Conservation (phyloP, 2,888 invertebrate genomes). For the Ennomos erosarius region DNA sequence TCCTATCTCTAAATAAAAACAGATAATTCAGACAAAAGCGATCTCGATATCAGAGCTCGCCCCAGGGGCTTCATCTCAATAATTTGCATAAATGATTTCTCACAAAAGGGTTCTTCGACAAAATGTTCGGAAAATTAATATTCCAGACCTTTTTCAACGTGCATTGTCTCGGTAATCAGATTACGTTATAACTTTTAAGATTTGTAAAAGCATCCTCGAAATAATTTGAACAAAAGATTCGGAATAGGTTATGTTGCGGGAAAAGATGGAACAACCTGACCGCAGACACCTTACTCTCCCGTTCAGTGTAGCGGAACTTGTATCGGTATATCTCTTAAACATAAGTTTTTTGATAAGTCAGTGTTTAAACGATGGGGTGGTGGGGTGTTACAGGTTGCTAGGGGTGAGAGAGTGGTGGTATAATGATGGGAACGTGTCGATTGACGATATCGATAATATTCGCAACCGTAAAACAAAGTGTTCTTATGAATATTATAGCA, state of each 20-base stretch:
- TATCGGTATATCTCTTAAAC: slow-evolving; percentile 77
- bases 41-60: slow-evolving; percentile 26
- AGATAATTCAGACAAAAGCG: slow-evolving; percentile 44
- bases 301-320: slow-evolving; percentile 67
- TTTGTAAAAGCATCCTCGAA: slow-evolving; percentile 46
- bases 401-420: slow-evolving; percentile 63
- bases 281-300: slow-evolving; percentile 40
- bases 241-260: slow-evolving; percentile 5
- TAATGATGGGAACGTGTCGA: slow-evolving; percentile 50
- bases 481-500: too few species aligned
- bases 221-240: slow-evolving; percentile 40
- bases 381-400: slow-evolving; percentile 76
- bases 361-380: slow-evolving; percentile 80
- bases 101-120: slow-evolving; percentile 37
- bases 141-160: slow-evolving; percentile 44
- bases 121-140: slow-evolving; percentile 47
- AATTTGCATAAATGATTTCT: slow-evolving; percentile 44
- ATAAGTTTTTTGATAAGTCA: slow-evolving; percentile 85
- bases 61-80: slow-evolving; percentile 32
- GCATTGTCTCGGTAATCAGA: slow-evolving; percentile 52
- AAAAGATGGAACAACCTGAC: slow-evolving; percentile 35
- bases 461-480: neutral
- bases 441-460: slow-evolving; percentile 45
- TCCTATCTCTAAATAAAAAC: slow-evolving; percentile 43
- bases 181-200: slow-evolving; percentile 50